Percentiles rank a stretch among this genome's conserved stretches.
phyloP scores from a whole-genome alignment of 1,140 invertebrate species.

The Plodia interpunctella region DNA sequence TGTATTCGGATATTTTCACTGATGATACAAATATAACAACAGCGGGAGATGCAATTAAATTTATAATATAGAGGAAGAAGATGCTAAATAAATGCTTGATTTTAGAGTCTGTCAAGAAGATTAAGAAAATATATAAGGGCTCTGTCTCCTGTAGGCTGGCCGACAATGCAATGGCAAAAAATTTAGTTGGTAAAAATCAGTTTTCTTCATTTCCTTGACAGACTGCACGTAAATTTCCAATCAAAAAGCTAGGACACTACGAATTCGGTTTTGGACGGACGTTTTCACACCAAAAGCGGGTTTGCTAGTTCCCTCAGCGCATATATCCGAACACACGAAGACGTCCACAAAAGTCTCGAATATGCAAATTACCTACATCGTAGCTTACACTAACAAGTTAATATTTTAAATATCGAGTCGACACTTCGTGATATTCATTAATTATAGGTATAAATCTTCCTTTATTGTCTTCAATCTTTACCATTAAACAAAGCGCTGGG shows the following conservation, averaged over 20 bases:
- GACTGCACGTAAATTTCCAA: not conserved
- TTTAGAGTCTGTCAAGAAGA: too few species aligned
- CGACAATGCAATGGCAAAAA: too few species aligned
- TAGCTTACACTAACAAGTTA: constrained; percentile 35
- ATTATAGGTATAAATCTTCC: constrained; percentile 73
- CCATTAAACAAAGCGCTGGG: constrained; percentile 62
- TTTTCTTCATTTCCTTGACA: too few species aligned
- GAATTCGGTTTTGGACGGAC: constrained; percentile 24
- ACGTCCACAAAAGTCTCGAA: not conserved
- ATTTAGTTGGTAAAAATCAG: too few species aligned
- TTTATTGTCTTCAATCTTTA: constrained; percentile 74
- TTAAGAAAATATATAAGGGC: too few species aligned
- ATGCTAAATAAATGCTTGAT: not conserved
- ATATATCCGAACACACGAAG: constrained; percentile 15
- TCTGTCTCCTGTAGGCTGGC: too few species aligned
- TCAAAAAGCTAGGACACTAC: constrained; percentile 17
- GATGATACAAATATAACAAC: not conserved
- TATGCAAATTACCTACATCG: constrained; percentile 21
- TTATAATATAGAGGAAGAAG: not conserved
- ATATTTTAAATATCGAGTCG: constrained; percentile 64
- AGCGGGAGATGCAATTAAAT: not conserved
- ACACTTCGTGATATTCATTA: constrained; percentile 62
- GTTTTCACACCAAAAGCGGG: constrained; percentile 15
- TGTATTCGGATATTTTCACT: not conserved
- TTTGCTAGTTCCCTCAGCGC: not conserved